Percentiles rank a stretch among this genome's conserved stretches.
phyloP scores from a whole-genome alignment of 2,113 vertebrate genomes.

The Mormyrus lacerda region DNA sequence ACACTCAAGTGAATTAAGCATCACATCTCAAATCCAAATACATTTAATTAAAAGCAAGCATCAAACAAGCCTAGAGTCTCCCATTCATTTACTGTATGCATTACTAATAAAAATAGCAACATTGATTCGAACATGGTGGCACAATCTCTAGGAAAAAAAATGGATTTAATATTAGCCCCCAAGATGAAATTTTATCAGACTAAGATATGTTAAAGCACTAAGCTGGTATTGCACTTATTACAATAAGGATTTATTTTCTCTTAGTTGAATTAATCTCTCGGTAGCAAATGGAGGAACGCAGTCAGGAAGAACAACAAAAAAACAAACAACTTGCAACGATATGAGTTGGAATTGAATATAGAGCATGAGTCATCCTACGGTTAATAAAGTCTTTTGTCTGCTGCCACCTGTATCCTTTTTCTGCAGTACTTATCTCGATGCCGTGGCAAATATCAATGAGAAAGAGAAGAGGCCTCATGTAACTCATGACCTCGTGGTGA shows the following conservation, averaged over 20 bases:
- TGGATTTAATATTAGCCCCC: slow-evolving; percentile 13
- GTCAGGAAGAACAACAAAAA: not conserved
- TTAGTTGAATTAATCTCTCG: slow-evolving; percentile 13
- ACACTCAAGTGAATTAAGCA: slow-evolving; percentile 3
- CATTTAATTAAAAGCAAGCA: not conserved
- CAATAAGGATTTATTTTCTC: slow-evolving; percentile 8
- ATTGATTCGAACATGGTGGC: not conserved
- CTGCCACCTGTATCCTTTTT: not conserved
- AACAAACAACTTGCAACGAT: not conserved
- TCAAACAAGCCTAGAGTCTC: not conserved
- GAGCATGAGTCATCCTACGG: not conserved
- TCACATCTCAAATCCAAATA: not conserved
- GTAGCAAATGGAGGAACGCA: not conserved
- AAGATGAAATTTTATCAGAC: slow-evolving; percentile 9
- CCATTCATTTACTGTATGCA: not conserved
- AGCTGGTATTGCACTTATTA: slow-evolving; percentile 9
- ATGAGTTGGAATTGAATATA: slow-evolving; percentile 9
- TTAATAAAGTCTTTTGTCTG: slow-evolving; percentile 10
- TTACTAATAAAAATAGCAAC: slow-evolving; percentile 4
- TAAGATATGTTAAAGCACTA: slow-evolving; percentile 8
- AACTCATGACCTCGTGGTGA: not conserved
- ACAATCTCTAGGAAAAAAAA: not conserved
- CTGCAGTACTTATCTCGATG: not conserved
- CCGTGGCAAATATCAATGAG: not conserved
- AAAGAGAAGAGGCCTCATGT: not conserved